phyloP scores from a whole-genome alignment of 2,113 vertebrate genomes.

The Steatornis caripensis region DNA sequence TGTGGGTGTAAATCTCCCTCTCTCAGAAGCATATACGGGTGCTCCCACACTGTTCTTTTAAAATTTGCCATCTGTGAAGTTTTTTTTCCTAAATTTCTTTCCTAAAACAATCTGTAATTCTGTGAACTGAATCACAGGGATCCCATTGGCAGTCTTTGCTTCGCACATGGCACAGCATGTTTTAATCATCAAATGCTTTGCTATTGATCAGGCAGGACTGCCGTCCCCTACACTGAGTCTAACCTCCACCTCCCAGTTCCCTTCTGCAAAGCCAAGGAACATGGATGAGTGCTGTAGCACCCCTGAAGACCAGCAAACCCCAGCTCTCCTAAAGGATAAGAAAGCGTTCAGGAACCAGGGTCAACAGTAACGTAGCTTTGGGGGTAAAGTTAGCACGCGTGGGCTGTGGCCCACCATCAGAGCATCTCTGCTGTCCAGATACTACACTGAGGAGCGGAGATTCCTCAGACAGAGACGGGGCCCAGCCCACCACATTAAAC shows the following conservation, averaged over 20 bases:
- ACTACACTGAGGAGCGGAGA: background rate
- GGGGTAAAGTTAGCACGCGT: background rate
- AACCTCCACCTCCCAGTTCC: background rate
- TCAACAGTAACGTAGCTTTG: background rate
- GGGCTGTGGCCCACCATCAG: background rate
- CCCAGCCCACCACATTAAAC: background rate
- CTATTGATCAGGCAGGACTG: background rate
- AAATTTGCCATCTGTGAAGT: background rate
- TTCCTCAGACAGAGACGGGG: background rate
- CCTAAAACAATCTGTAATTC: background rate
- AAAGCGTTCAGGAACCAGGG: background rate
- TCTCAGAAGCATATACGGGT: background rate
- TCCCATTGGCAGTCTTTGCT: background rate
- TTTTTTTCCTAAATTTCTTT: background rate
- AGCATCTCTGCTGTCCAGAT: background rate
- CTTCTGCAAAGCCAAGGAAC: background rate
- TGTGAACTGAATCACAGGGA: background rate
- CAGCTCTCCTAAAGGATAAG: background rate
- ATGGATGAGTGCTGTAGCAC: background rate
- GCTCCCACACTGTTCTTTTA: constrained; percentile 19
- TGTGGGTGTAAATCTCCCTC: constrained; percentile 1
- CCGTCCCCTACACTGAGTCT: background rate
- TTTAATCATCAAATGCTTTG: background rate
- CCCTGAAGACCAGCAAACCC: background rate
- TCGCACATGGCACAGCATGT: background rate